These are phyloP conservation scores for Masnerella sp. DNA, from an alignment of 2,888 invertebrate genomes.

Conservation along the genomic window DNA sequence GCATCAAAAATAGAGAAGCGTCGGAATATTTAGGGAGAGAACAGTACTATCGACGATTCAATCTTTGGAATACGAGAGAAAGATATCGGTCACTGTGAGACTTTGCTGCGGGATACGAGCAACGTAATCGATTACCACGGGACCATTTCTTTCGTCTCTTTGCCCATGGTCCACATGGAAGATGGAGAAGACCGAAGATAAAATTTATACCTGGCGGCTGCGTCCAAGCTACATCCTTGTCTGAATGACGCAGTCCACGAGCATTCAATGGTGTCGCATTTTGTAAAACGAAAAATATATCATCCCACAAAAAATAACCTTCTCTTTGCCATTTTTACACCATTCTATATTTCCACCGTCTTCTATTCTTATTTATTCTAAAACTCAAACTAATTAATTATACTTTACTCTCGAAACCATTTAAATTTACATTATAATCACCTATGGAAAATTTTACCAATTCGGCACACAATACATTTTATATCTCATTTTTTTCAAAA, in stretches of 20 bases:
- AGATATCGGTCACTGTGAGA: constrained; percentile 71
- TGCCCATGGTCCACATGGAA: constrained; percentile 57
- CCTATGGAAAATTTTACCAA: too few relatives aligned
- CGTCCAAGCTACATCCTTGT: constrained; percentile 70
- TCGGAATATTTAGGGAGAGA: constrained; percentile 54
- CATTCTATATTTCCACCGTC: not conserved
- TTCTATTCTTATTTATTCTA: not conserved
- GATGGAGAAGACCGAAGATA: constrained; percentile 67
- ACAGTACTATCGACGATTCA: constrained; percentile 69
- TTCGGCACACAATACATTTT: too few relatives aligned
- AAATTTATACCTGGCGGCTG: constrained; percentile 76
- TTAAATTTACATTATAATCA: too few relatives aligned
- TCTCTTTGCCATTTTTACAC: not conserved
- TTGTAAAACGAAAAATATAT: constrained; percentile 75
- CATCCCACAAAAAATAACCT: constrained; percentile 70
- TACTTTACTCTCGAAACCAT: too few relatives aligned
- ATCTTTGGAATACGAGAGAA: constrained; percentile 69
- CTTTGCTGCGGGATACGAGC: constrained; percentile 72
- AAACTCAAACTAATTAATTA: too few relatives aligned
- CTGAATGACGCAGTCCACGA: constrained; percentile 69
- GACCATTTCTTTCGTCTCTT: constrained; percentile 65
- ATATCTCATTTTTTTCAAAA: too few relatives aligned
- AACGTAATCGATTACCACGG: constrained; percentile 74
- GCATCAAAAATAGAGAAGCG: constrained; percentile 59
- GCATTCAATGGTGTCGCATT: constrained; percentile 73